phyloP scores from a whole-genome alignment of 2,888 invertebrate genomes.

The Cecidostiba fungosa region DNA sequence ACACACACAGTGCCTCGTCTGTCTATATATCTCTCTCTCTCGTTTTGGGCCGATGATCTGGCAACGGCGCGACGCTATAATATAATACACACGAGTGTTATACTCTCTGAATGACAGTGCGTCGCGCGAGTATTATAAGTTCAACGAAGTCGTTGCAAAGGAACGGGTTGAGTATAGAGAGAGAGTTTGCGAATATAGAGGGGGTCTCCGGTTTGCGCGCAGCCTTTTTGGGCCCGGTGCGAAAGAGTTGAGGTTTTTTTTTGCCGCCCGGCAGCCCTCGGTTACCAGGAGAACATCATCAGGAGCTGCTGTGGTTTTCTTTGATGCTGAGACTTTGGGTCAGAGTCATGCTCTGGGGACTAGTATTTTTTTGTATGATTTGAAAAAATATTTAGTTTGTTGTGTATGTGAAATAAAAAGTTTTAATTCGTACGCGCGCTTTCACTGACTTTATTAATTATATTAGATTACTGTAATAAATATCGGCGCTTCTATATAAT shows the following conservation, averaged over 20 bases:
- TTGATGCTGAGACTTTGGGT: background rate
- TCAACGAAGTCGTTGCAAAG: background rate
- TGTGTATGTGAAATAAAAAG: no score
- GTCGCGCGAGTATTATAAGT: background rate
- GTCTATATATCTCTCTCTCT: background rate
- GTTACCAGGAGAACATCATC: slow-evolving; percentile 7
- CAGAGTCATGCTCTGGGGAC: no score
- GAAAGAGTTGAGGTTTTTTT: slow-evolving; percentile 6
- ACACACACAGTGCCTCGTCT: background rate
- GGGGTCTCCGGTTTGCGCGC: background rate
- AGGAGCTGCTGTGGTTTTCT: background rate
- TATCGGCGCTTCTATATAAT: background rate
- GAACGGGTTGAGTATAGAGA: background rate
- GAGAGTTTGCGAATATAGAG: background rate
- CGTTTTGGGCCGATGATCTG: slow-evolving; percentile 42
- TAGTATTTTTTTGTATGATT: no score
- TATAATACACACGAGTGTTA: background rate
- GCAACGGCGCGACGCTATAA: slow-evolving; percentile 36
- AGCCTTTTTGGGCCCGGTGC: background rate
- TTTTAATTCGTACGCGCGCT: no score
- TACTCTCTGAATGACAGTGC: slow-evolving; percentile 9
- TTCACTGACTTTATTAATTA: no score
- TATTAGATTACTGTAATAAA: background rate
- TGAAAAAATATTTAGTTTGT: no score
- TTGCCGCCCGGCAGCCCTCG: slow-evolving; percentile 10